Percentiles rank a stretch among this genome's conserved stretches.
Evolutionary conservation across 2,113 vertebrate species (phyloP).

Genomic region (Myotis brandtii): DNA sequence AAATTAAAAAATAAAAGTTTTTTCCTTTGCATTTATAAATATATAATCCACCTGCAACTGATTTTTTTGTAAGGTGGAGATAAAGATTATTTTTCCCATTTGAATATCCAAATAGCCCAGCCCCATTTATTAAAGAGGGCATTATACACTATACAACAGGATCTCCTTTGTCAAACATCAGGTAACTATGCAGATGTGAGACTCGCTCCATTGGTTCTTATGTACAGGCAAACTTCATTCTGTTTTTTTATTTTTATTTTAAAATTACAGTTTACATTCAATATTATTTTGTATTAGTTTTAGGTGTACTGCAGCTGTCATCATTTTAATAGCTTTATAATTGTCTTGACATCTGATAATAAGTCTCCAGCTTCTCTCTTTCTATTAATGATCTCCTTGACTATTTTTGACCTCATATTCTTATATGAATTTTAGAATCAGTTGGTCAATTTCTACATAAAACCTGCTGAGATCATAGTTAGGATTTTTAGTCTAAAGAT

Average conservation of each 20-base stretch:
- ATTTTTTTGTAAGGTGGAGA: neutral
- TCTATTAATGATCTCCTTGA: neutral
- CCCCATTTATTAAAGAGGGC: neutral
- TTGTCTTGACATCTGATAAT: neutral
- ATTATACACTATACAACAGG: neutral
- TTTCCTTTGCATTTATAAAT: neutral
- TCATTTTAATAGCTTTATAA: slow-evolving; percentile 2
- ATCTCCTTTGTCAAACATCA: neutral
- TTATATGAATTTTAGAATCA: neutral
- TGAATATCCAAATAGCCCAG: neutral
- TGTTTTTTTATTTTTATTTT: neutral
- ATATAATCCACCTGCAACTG: neutral
- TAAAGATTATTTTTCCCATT: neutral
- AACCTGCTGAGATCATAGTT: neutral
- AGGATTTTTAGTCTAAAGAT: neutral
- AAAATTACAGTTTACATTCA: neutral
- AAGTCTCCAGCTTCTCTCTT: neutral
- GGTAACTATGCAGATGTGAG: neutral
- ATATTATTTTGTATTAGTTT: neutral
- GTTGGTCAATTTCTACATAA: neutral
- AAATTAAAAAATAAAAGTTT: no score
- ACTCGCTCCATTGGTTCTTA: neutral
- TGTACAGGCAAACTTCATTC: neutral
- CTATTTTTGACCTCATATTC: neutral
- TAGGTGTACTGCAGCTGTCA: neutral